Conservation (phyloP, 2,797 vertebrate genomes). For the Acanthornis magna region DNA sequence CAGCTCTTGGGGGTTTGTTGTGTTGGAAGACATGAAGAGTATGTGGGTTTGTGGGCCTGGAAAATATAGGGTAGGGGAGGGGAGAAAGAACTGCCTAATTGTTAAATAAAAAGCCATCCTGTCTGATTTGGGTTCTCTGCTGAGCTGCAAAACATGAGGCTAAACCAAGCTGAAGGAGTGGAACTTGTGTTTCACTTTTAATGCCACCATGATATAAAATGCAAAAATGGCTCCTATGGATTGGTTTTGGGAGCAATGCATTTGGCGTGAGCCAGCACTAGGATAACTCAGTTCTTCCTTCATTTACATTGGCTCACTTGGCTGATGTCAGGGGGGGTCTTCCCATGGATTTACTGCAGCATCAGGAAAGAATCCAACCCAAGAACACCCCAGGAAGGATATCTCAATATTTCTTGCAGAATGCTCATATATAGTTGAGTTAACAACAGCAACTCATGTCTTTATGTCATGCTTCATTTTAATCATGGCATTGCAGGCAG, state of each 20-base stretch:
- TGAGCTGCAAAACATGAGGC: background rate
- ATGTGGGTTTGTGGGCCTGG: background rate
- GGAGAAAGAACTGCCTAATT: background rate
- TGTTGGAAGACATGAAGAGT: background rate
- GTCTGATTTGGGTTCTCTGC: background rate
- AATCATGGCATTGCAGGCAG: background rate
- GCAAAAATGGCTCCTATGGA: background rate
- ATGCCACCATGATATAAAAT: background rate
- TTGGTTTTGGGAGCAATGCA: background rate
- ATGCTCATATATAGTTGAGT: background rate
- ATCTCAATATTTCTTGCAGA: background rate
- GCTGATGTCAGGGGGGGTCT: background rate
- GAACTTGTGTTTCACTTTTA: background rate
- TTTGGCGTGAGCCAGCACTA: background rate
- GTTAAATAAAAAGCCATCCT: background rate
- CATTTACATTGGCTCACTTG: background rate
- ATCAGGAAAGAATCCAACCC: background rate
- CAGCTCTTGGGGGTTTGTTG: background rate
- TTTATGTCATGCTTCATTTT: background rate
- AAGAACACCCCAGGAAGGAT: background rate
- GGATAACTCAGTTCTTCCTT: background rate
- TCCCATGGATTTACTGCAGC: background rate
- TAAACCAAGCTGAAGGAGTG: background rate
- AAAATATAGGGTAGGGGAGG: background rate
- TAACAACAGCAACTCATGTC: background rate